Base-by-base conservation (phyloP, 1,140 invertebrate genomes). In the Drosophila santomea region DNA sequence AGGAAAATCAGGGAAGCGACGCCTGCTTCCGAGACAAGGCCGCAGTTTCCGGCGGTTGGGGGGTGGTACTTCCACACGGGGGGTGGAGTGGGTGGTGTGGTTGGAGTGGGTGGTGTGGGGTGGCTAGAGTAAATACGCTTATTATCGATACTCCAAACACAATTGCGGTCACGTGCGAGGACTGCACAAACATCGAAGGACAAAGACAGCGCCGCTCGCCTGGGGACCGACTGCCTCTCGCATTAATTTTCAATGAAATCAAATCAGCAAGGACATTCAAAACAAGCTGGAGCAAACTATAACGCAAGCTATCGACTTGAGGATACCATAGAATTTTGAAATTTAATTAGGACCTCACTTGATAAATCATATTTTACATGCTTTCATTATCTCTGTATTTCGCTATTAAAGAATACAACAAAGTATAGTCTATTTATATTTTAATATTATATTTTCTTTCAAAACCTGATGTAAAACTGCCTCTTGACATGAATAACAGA, bases 61-160 rank as follows among this genome's bases (percentile, higher is more conserved):
- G 54, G 54, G 38, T 14, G n/a, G 10, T 35, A 3, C 11, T 20
- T 20, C 10, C 7, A 47, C 10, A 47, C 7, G 23, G 32, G 61
- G 25, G 61, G 10, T 58, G 62, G 61, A 17, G 36, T 23, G 7
- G 43, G 1, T 41, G 43, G 35, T 38, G 28, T 32, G 28, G 7
- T 32, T 38, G 36, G 12, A 14, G 11, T 14, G 36, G 36, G 28
- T 10, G 32, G 32, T 32, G 32, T 39, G 62, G 51, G 44, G 52
- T 71, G 52, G 43, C 39, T 38, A 36, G 56, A 80, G 68, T 84
- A 86, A 86, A 86, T 78, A 84, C 78, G 90, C 86, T 91, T 90
- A 91, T 91, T 91, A 91, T 91, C 90, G 86, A 90, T 89, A 91
- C 90, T 91, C 80, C 83, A 85, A 89, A 74, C 78, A 91, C 80